Conservation (phyloP, 2,888 invertebrate species). For the Drosophila hamatofila region DNA sequence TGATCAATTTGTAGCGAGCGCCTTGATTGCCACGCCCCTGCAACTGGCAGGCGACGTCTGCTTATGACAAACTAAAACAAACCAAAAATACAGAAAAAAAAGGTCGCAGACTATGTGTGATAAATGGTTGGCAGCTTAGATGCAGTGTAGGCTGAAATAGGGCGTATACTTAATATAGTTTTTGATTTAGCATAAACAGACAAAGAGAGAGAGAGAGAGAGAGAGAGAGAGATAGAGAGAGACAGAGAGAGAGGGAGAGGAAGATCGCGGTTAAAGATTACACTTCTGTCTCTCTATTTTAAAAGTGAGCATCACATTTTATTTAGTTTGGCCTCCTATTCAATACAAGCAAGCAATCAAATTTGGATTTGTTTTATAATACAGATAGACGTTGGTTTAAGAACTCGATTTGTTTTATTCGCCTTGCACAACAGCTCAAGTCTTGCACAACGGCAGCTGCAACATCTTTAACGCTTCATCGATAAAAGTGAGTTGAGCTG, state of each 20-base stretch:
- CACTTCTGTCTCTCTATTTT: too few species aligned
- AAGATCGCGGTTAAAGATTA: too few species aligned
- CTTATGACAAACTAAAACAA: slow-evolving; percentile 77
- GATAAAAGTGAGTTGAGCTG: slow-evolving; percentile 24
- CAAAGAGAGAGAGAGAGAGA: background rate
- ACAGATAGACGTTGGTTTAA: background rate
- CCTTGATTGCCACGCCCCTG: slow-evolving; percentile 68
- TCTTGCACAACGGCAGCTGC: slow-evolving; percentile 2
- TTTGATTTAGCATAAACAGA: background rate
- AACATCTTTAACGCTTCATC: slow-evolving; percentile 6
- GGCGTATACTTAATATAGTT: slow-evolving; percentile 34
- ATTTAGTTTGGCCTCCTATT: background rate
- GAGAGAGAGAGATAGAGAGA: too few species aligned
- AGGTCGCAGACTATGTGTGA: slow-evolving; percentile 54
- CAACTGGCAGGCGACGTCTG: slow-evolving; percentile 62
- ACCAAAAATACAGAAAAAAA: slow-evolving; percentile 20
- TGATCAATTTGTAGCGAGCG: slow-evolving; percentile 78
- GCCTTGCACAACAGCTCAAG: background rate
- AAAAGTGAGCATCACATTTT: too few species aligned
- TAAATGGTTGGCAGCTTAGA: slow-evolving; percentile 48
- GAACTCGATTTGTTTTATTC: background rate
- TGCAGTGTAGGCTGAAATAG: slow-evolving; percentile 31
- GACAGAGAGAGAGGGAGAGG: too few species aligned
- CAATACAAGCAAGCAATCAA: background rate
- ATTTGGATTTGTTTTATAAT: too few species aligned